phyloP scores from a whole-genome alignment of 1,140 invertebrate genomes.

The Vanessa atalanta region DNA sequence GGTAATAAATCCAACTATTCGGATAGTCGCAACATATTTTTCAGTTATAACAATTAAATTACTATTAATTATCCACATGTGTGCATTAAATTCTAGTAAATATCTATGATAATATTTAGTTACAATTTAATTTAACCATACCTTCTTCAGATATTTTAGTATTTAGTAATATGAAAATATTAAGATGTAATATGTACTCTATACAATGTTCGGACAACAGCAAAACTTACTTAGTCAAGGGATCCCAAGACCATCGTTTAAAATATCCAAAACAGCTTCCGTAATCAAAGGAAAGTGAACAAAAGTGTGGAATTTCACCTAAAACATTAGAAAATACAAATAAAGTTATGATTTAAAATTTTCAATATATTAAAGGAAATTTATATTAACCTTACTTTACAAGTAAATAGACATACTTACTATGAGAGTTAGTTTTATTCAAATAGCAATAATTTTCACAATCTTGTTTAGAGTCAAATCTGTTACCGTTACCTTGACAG shows the following conservation, averaged over 20 bases:
- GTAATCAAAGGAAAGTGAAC: slow-evolving; percentile 57
- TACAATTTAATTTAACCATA: too few relatives aligned
- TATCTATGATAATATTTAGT: too few relatives aligned
- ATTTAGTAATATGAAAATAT: too few relatives aligned
- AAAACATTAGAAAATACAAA: slow-evolving; percentile 31
- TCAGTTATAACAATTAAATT: too few relatives aligned
- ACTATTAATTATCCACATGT: too few relatives aligned
- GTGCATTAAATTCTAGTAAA: too few relatives aligned
- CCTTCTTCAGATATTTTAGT: too few relatives aligned
- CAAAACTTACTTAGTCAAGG: slow-evolving; percentile 47
- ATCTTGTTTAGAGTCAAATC: slow-evolving; percentile 90
- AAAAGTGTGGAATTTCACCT: slow-evolving; percentile 57
- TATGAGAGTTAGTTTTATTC: slow-evolving; percentile 30
- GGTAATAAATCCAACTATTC: too few relatives aligned
- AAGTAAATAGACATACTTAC: slow-evolving; percentile 37
- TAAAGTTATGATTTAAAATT: too few relatives aligned
- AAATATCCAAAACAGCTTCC: slow-evolving; percentile 68
- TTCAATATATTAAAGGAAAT: background rate
- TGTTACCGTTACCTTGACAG: slow-evolving; percentile 95
- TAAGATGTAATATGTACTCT: too few relatives aligned
- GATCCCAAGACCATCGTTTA: slow-evolving; percentile 61
- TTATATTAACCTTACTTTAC: background rate
- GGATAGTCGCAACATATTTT: too few relatives aligned
- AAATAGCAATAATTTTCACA: slow-evolving; percentile 89
- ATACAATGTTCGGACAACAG: background rate